A percentile compares a stretch with the other conserved stretches of the same genome.
phyloP scores from a whole-genome alignment of 2,113 vertebrate species.

The Rhabdornis inornatus region DNA sequence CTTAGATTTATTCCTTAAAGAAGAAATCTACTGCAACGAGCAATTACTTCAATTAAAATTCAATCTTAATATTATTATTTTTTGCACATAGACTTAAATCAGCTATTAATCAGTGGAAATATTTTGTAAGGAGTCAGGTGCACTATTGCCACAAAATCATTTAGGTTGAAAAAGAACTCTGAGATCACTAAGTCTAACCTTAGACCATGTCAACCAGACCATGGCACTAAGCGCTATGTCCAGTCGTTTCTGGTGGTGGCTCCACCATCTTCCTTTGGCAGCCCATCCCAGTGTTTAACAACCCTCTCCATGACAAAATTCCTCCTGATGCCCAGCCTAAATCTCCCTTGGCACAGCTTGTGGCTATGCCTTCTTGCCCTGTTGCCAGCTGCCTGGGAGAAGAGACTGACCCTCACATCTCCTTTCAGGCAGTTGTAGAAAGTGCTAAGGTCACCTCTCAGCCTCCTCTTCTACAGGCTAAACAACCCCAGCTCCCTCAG shows the following conservation, averaged over 20 bases:
- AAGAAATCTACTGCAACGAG: not conserved
- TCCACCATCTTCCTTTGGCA: not conserved
- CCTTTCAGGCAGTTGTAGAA: not conserved
- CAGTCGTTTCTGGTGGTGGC: not conserved
- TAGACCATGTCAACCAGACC: not conserved
- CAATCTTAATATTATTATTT: not conserved
- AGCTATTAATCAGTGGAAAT: not conserved
- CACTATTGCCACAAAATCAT: not conserved
- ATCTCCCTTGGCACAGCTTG: not conserved
- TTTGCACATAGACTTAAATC: not conserved
- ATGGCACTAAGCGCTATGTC: fast-evolving
- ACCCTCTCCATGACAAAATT: not conserved
- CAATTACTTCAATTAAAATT: not conserved
- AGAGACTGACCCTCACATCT: not conserved
- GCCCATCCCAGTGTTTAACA: not conserved
- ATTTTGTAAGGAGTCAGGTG: not conserved
- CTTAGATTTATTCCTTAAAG: not conserved
- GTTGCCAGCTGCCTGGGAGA: not conserved
- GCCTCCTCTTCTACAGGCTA: not conserved
- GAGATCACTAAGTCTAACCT: not conserved
- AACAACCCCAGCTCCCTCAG: not conserved
- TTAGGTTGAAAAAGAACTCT: not conserved
- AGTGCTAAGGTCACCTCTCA: not conserved
- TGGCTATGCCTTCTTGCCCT: not conserved
- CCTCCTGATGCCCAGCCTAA: not conserved